A percentile compares a stretch with the other conserved stretches of the same genome.
Evolutionary conservation across 1,140 invertebrate genomes (phyloP).

Genomic region (Dermatophagoides farinae): DNA sequence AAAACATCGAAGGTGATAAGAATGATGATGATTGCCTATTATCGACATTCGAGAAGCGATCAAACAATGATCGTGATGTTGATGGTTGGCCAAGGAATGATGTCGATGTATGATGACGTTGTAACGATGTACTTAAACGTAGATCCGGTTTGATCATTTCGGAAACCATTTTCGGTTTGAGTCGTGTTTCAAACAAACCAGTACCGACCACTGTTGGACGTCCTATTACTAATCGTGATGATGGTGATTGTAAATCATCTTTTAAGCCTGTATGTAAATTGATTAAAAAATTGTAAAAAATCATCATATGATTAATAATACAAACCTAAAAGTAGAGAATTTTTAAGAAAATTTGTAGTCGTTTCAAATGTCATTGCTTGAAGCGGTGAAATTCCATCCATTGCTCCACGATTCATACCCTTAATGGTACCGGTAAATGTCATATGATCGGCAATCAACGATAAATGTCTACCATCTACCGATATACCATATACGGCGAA

Average conservation of each 20-base stretch:
- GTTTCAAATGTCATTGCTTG: constrained; percentile 98
- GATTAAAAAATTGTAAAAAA: neutral
- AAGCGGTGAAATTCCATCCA: constrained; percentile 59
- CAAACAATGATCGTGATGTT: no score
- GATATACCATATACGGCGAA: constrained; percentile 89
- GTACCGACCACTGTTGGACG: constrained; percentile 62
- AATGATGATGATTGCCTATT: no score
- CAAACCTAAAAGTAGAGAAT: constrained; percentile 42
- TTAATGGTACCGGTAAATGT: constrained; percentile 73
- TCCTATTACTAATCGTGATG: constrained; percentile 67
- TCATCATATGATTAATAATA: constrained; percentile 2
- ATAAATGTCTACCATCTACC: constrained; percentile 80
- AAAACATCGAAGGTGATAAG: no score
- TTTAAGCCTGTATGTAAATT: constrained; percentile 31
- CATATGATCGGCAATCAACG: constrained; percentile 91
- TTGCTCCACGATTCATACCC: constrained; percentile 71
- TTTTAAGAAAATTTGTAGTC: constrained; percentile 61
- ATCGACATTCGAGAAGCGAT: no score
- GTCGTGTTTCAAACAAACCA: constrained; percentile 41
- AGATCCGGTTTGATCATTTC: neutral
- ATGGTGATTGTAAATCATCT: constrained; percentile 65
- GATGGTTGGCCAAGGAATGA: no score
- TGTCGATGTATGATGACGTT: no score
- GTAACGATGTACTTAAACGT: neutral
- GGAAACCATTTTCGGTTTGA: neutral